These are phyloP conservation scores for Setipinna tenuifilis DNA, from an alignment of 2,797 vertebrate genomes.

Conservation along the genomic window DNA sequence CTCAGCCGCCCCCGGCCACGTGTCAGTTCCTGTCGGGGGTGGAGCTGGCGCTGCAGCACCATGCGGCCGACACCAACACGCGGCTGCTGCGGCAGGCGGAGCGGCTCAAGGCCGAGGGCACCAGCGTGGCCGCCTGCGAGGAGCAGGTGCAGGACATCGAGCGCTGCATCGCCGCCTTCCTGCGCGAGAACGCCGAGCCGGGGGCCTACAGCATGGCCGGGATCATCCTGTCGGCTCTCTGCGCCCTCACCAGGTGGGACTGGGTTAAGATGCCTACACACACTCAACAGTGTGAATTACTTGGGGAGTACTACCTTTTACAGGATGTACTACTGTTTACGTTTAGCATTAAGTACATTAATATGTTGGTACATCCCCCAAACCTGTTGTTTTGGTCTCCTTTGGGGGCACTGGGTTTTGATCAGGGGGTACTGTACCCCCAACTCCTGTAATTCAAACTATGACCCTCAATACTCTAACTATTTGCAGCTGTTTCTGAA, in stretches of 20 bases:
- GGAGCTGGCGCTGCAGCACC: conserved; percentile 90
- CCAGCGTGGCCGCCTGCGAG: conserved; percentile 85
- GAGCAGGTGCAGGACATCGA: conserved; percentile 98
- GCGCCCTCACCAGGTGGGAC: conserved; percentile 88
- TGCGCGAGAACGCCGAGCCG: conserved; percentile 89
- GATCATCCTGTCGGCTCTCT: conserved; percentile 92
- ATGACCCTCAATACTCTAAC: too few species aligned
- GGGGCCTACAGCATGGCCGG: conserved; percentile 91
- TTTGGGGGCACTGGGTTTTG: too few species aligned
- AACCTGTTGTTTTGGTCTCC: too few species aligned
- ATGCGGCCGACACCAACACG: conserved; percentile 87
- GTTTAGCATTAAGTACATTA: too few species aligned
- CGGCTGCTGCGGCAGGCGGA: conserved; percentile 89
- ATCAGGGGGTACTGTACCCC: too few species aligned
- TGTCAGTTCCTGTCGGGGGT: conserved; percentile 90
- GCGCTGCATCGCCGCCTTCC: conserved; percentile 92
- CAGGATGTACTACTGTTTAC: too few species aligned
- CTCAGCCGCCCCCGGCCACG: conserved; percentile 81
- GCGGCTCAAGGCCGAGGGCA: conserved; percentile 90
- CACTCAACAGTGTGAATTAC: too few species aligned
- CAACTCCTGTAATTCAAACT: too few species aligned
- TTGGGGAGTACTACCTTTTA: too few species aligned
- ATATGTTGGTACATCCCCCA: too few species aligned
- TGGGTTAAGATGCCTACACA: too few species aligned
- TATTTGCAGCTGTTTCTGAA: too few species aligned